These are phyloP conservation scores for Sylvicola cinctus DNA, from an alignment of 2,888 invertebrate genomes.

Conservation along the genomic window DNA sequence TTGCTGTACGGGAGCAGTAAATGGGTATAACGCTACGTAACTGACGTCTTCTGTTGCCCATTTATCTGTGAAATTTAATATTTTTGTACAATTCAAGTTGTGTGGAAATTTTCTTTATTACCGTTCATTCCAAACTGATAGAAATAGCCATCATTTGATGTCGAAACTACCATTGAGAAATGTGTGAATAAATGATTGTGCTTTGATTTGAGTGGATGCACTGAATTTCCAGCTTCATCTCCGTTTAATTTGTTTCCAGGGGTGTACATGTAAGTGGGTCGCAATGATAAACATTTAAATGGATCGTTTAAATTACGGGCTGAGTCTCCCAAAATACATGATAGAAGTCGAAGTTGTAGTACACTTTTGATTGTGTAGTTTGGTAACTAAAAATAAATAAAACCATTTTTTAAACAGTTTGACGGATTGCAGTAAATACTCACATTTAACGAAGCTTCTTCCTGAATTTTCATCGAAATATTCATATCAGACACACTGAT, in stretches of 20 bases:
- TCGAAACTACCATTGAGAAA: slow-evolving; percentile 38
- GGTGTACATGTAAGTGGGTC: slow-evolving; percentile 16
- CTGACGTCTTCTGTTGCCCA: slow-evolving; percentile 27
- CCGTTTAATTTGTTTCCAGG: slow-evolving; percentile 9
- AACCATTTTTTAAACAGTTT: background rate
- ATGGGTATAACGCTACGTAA: slow-evolving; percentile 44
- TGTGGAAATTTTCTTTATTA: slow-evolving; percentile 7
- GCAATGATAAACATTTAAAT: slow-evolving; percentile 21
- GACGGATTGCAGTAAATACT: too few relatives aligned
- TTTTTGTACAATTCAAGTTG: slow-evolving; percentile 1
- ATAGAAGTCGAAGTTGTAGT: slow-evolving; percentile 1
- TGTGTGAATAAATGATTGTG: slow-evolving; percentile 35
- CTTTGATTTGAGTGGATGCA: slow-evolving; percentile 24
- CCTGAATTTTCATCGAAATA: slow-evolving; percentile 1
- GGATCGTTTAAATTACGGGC: slow-evolving; percentile 13
- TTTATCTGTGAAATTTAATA: slow-evolving; percentile 13
- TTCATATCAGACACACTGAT: background rate
- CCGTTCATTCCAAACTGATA: slow-evolving; percentile 40
- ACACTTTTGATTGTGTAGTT: slow-evolving; percentile 1
- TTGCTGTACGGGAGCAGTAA: slow-evolving; percentile 45
- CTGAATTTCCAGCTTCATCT: background rate
- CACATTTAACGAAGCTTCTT: background rate
- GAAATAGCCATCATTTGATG: slow-evolving; percentile 47
- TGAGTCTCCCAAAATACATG: background rate
- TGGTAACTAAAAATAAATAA: slow-evolving; percentile 1